Percentiles rank a stretch among this genome's conserved stretches.
Evolutionary conservation across 2,113 vertebrate species (phyloP).

Genomic region (Nibea albiflora): DNA sequence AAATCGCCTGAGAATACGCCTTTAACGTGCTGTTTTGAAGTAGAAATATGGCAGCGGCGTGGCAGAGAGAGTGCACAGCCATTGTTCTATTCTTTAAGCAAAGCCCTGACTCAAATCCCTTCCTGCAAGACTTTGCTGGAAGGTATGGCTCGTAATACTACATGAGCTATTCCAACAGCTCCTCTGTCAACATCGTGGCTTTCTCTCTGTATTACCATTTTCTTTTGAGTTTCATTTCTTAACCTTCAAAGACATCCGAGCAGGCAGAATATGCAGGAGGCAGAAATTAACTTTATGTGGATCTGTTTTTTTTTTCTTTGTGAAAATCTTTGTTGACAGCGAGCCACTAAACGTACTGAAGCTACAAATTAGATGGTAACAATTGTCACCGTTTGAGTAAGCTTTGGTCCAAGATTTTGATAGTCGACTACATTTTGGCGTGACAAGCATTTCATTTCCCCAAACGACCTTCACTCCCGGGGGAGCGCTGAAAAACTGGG

Average conservation of each 20-base stretch:
- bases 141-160: constrained; percentile 35
- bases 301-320: constrained; percentile 6
- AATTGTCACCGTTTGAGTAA: constrained; percentile 59
- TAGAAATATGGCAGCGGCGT: neutral
- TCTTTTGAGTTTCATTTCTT: constrained; percentile 5
- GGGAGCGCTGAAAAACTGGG: constrained; percentile 54
- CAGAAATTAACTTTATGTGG: constrained; percentile 34
- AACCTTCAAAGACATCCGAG: constrained; percentile 52
- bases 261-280: constrained; percentile 27
- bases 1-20: constrained; percentile 1
- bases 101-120: constrained; percentile 46
- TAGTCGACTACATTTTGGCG: constrained; percentile 53
- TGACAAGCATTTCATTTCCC: constrained; percentile 67
- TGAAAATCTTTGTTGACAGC: constrained; percentile 58
- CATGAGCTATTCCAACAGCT: constrained; percentile 40
- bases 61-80: neutral
- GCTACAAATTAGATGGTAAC: constrained; percentile 66
- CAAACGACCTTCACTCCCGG: constrained; percentile 62
- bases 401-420: constrained; percentile 64
- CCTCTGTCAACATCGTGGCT: constrained; percentile 44
- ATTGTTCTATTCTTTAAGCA: constrained; percentile 39
- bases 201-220: constrained; percentile 20
- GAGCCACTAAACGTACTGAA: constrained; percentile 49
- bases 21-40: constrained; percentile 23
- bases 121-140: constrained; percentile 40